Evolutionary conservation across 2,113 vertebrate genomes (phyloP).

Genomic region (Lonchura striata): DNA sequence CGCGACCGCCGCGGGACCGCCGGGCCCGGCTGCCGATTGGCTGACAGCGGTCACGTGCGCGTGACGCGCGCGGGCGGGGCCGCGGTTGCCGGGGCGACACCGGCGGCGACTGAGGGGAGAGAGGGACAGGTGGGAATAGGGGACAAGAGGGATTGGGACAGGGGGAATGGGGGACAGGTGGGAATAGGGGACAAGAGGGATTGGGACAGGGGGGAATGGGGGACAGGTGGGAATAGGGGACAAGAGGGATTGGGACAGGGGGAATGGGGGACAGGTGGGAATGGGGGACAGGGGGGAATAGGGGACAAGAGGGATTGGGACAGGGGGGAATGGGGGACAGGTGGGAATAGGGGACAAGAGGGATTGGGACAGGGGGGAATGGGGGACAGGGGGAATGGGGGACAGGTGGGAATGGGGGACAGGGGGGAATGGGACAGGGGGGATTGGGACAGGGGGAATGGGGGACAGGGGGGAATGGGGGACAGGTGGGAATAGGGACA

Average conservation of each 20-base stretch:
- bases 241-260: no score
- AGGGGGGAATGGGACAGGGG: no score
- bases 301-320: not conserved
- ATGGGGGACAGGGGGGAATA: no score
- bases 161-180: no score
- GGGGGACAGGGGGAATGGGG: not conserved
- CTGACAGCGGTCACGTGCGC: not conserved
- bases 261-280: no score
- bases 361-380: not conserved
- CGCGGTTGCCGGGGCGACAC: not conserved
- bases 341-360: no score
- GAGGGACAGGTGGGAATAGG: not conserved
- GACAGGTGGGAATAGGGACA: not conserved
- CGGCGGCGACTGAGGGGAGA: not conserved
- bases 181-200: no score
- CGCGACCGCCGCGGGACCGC: rapidly evolving
- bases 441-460: not conserved
- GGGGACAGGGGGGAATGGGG: not conserved
- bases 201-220: no score
- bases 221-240: no score
- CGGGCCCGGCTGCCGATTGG: not conserved
- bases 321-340: no score
- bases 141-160: no score
- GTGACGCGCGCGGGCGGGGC: rapidly evolving
- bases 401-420: no score